Evolutionary conservation across 30 jellyfish, hydroid and myxozoan species (phyloP).

Genomic region (Pelagia noctiluca): DNA sequence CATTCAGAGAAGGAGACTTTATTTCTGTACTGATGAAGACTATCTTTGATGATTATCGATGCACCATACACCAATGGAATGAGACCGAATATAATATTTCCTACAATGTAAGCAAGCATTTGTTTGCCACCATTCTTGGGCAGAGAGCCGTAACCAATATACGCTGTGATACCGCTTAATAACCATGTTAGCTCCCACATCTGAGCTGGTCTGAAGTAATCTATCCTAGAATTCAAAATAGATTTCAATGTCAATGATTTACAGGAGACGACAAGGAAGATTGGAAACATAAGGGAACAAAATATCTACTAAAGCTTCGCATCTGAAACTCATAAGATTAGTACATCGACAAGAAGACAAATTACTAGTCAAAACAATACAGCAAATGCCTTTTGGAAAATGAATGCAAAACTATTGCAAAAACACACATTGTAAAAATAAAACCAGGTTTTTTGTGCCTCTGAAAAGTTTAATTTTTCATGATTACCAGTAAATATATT

Average conservation of each 20-base stretch:
- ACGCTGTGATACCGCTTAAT: slow-evolving; percentile 86
- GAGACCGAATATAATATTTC: slow-evolving; percentile 80
- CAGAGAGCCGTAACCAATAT: slow-evolving; percentile 74
- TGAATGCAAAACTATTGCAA: no score
- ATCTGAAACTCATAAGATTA: no score
- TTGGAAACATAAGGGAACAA: neutral
- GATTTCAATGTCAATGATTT: neutral
- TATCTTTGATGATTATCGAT: slow-evolving; percentile 25
- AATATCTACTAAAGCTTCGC: no score
- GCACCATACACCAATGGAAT: slow-evolving; percentile 78
- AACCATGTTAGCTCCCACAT: slow-evolving; percentile 91
- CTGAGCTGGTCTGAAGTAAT: slow-evolving; percentile 67
- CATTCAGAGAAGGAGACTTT: slow-evolving; percentile 67
- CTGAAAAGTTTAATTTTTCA: no score
- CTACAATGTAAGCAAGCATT: slow-evolving; percentile 63
- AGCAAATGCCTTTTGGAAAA: no score
- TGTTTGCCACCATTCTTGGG: slow-evolving; percentile 70
- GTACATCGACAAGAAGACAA: no score
- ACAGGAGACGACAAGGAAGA: neutral
- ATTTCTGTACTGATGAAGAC: slow-evolving; percentile 54
- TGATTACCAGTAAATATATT: no score
- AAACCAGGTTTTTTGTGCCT: no score
- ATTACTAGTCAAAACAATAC: no score
- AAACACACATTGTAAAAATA: no score
- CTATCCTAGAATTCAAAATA: slow-evolving; percentile 34